Base-by-base conservation (phyloP, 2,888 invertebrate species). In the Anarsia innoxiella region DNA sequence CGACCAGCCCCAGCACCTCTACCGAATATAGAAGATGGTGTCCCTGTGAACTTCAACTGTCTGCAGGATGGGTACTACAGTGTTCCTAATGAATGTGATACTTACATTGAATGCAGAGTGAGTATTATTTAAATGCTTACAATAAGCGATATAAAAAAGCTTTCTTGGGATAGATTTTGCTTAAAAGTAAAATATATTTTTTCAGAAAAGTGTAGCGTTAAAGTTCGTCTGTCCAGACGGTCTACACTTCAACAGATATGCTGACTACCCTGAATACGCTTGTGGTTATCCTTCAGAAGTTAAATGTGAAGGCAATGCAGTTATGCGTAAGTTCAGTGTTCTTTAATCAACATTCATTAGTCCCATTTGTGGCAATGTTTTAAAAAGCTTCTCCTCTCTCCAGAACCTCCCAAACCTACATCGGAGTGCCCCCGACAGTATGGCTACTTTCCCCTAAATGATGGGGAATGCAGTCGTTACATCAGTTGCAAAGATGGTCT, bases 231-330 rank as follows among this genome's bases (percentile, higher is more conserved):
- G 94, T 45, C 90, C 91, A 1, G 92, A 93, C 58, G 93, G 93
- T 10, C 77, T 93, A 13, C 75, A 91, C 5, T 93, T 91, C 66
- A 92, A 93, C 53, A 87, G 89, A 1, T 87, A 88, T 10, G 77
- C 83, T 1, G 80, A 86, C 3, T 69, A 71, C 36, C 87, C 86
- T 16, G 85, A 87, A 28, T 92, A 89, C 53, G 92, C 92, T 2
- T 94, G 94, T 51, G 88, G 90, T 46, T 92, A 93, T 67, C 92
- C 93, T 8, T 89, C 90, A 37, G 92, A 93, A 54, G 90, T 93
- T 1, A 83, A 89, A 51, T 94, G 94, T 59, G 75, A 72, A 2
- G 88, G 87, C 40, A 82, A 90, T 48, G 66, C 87, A 2, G 72
- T 73, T 16, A 40, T 37, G 48, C 61, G 66, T 66, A 59, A 40